These are phyloP conservation scores for Herminia tarsipennalis DNA, from an alignment of 2,888 invertebrate genomes.

Conservation along the genomic window DNA sequence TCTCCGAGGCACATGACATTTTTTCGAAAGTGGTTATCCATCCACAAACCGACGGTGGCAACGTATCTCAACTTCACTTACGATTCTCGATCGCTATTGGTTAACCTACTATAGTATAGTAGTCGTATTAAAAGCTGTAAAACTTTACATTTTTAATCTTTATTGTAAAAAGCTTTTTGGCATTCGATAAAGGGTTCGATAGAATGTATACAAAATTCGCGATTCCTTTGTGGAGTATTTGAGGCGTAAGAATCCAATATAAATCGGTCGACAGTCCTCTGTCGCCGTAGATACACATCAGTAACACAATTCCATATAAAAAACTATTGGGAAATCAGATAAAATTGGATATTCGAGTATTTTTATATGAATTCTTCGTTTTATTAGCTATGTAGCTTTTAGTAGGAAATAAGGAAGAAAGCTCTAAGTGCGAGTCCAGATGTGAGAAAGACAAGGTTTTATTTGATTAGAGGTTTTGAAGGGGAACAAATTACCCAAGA, in stretches of 20 bases:
- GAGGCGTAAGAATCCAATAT: constrained; percentile 68
- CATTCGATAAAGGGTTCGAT: constrained; percentile 31
- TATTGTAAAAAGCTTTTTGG: constrained; percentile 37
- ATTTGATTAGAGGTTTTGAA: constrained; percentile 12
- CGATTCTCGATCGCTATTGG: too few relatives aligned
- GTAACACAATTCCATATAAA: constrained; percentile 31
- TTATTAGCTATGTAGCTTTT: constrained; percentile 8
- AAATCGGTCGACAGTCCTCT: constrained; percentile 46
- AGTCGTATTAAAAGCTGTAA: constrained; percentile 3
- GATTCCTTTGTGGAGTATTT: constrained; percentile 55
- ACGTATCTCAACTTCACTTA: too few relatives aligned
- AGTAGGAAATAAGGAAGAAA: not conserved
- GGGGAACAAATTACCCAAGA: too few relatives aligned
- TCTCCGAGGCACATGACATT: too few relatives aligned
- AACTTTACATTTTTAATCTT: constrained; percentile 46
- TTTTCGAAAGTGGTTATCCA: too few relatives aligned
- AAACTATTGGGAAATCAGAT: constrained; percentile 36
- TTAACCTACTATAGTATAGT: not conserved
- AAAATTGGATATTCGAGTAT: constrained; percentile 23
- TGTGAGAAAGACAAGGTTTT: constrained; percentile 18
- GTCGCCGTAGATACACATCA: constrained; percentile 29
- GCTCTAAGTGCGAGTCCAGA: constrained; percentile 7
- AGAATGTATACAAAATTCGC: constrained; percentile 50
- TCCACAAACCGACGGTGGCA: too few relatives aligned
- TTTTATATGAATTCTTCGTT: constrained; percentile 16